phyloP scores from a whole-genome alignment of 2,797 vertebrate genomes.

The Danio aesculapii region DNA sequence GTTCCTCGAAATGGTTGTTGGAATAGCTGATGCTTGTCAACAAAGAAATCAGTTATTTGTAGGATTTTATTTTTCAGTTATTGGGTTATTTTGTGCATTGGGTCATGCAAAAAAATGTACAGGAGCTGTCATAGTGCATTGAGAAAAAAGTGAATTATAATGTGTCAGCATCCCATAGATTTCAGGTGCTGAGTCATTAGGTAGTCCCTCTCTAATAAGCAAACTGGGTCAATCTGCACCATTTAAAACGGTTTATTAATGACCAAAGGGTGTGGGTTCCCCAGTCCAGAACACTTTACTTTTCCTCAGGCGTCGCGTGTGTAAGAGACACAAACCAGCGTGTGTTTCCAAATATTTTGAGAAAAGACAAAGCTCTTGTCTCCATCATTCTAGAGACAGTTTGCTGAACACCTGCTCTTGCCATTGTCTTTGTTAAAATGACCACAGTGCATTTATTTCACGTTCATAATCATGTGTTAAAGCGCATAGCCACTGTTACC shows the following conservation, averaged over 20 bases:
- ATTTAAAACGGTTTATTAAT: constrained; percentile 62
- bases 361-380: constrained; percentile 14
- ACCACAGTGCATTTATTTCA: constrained; percentile 90
- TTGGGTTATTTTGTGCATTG: not conserved
- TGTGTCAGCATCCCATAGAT: constrained; percentile 38
- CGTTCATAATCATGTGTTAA: constrained; percentile 95
- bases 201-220: constrained; percentile 51
- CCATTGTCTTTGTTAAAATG: constrained; percentile 80
- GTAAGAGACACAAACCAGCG: constrained; percentile 7
- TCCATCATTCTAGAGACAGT: constrained; percentile 65
- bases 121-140: constrained; percentile 15
- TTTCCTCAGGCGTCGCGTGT: constrained; percentile 31
- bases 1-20: not conserved
- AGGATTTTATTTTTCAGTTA: too few species aligned
- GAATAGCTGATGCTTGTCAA: constrained; percentile 13
- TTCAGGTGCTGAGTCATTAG: constrained; percentile 58
- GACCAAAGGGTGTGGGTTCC: constrained; percentile 50
- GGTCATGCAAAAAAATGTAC: constrained; percentile 5
- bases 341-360: constrained; percentile 47
- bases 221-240: constrained; percentile 59
- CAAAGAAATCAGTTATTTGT: constrained; percentile 13
- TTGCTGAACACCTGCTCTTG: constrained; percentile 78
- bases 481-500: constrained; percentile 91
- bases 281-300: constrained; percentile 33
- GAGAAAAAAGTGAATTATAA: constrained; percentile 32